These are phyloP conservation scores for Lepidocyrtinus sp. DNA, from an alignment of 2,888 invertebrate species.

Conservation along the genomic window DNA sequence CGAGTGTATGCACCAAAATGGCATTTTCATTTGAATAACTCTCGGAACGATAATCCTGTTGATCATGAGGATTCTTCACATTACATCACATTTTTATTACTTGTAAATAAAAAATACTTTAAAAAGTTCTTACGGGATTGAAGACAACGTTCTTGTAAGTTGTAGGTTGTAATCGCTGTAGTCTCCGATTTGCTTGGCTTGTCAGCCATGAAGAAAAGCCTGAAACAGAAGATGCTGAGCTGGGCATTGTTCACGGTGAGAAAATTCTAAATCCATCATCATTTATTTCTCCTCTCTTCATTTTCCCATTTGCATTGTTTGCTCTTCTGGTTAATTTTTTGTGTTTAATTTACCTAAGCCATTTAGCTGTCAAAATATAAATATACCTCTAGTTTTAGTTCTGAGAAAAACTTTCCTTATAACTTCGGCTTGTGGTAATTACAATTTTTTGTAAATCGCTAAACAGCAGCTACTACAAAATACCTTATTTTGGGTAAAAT, in stretches of 20 bases:
- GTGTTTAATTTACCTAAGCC: not conserved
- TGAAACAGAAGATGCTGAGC: not conserved
- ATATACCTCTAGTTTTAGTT: too few relatives aligned
- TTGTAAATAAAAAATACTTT: not conserved
- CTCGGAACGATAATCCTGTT: too few relatives aligned
- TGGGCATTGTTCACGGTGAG: not conserved
- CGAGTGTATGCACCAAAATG: too few relatives aligned
- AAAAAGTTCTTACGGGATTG: slow-evolving; percentile 54
- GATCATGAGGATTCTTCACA: not conserved
- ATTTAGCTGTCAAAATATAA: too few relatives aligned
- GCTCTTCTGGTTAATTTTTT: slow-evolving; percentile 19
- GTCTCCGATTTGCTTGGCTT: slow-evolving; percentile 61
- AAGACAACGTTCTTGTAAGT: not conserved
- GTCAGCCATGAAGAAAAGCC: slow-evolving; percentile 58
- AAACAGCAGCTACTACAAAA: too few relatives aligned
- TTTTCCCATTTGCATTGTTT: slow-evolving; percentile 23
- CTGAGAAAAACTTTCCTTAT: too few relatives aligned
- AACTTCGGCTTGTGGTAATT: too few relatives aligned
- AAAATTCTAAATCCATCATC: slow-evolving; percentile 12
- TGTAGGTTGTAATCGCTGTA: slow-evolving; percentile 41
- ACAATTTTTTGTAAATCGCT: too few relatives aligned
- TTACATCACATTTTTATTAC: slow-evolving; percentile 43
- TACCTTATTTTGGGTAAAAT: too few relatives aligned
- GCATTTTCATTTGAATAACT: slow-evolving; percentile 24
- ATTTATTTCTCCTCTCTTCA: slow-evolving; percentile 12